Evolutionary conservation across 2,797 vertebrate species (phyloP).

Genomic region (Peromyscus attwateri): DNA sequence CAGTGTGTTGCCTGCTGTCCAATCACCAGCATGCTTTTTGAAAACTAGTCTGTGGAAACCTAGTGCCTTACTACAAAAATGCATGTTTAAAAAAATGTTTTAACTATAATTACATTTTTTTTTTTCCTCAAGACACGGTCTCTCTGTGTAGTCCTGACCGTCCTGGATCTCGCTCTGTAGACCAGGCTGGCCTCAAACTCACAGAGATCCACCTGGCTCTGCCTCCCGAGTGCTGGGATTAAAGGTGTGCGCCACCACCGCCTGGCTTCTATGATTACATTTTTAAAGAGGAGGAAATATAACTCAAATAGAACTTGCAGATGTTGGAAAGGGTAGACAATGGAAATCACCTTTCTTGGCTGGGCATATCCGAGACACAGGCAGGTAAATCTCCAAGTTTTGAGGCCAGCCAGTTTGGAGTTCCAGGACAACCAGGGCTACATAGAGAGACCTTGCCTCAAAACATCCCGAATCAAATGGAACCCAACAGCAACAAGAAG

Average conservation of each 20-base stretch:
- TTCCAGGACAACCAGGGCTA: background rate
- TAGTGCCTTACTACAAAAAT: background rate
- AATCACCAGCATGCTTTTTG: background rate
- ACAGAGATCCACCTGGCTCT: no score
- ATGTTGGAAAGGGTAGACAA: background rate
- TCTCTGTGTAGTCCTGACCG: no score
- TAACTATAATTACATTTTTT: background rate
- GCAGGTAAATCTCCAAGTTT: background rate
- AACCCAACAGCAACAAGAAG: background rate
- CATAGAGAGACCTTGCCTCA: background rate
- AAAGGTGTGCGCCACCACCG: no score
- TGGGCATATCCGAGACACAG: background rate
- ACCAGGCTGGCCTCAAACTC: no score
- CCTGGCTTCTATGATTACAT: background rate
- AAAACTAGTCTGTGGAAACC: background rate
- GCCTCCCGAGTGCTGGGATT: no score
- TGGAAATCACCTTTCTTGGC: background rate
- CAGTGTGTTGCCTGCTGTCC: background rate
- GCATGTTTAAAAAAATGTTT: background rate
- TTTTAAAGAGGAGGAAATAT: constrained; percentile 21
- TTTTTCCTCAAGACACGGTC: no score
- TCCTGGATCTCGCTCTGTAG: no score
- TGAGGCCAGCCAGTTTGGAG: background rate
- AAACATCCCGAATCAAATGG: background rate
- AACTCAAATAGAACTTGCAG: background rate